Evolutionary conservation across 2,888 invertebrate genomes (phyloP).

Genomic region (Biston betularia): DNA sequence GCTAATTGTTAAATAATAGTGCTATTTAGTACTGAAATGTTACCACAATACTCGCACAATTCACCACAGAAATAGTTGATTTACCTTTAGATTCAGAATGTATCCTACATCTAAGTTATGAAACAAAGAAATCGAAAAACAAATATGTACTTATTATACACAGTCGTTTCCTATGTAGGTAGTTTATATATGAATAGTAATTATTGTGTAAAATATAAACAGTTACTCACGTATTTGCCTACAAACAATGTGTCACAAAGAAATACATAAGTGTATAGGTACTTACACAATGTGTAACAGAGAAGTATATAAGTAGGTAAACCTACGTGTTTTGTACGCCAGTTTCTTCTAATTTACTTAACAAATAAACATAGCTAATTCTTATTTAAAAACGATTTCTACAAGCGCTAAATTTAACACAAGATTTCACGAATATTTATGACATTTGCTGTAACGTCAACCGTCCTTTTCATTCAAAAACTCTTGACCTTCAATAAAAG

Average conservation of each 20-base stretch:
- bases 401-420: conserved; percentile 28
- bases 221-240: not conserved
- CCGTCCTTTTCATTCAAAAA: conserved; percentile 18
- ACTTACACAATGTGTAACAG: not conserved
- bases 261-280: not conserved
- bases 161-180: not conserved
- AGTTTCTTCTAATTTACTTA: conserved; percentile 22
- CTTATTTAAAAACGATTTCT: conserved; percentile 24
- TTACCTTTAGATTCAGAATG: not conserved
- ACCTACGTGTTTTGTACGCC: not conserved
- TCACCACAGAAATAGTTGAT: not conserved
- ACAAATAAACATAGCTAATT: conserved; percentile 13
- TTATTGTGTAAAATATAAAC: not conserved
- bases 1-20: conserved; percentile 1
- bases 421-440: conserved; percentile 22
- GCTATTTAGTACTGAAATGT: not conserved
- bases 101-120: not conserved
- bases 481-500: conserved; percentile 29
- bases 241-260: not conserved
- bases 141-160: conserved; percentile 7
- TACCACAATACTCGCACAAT: not conserved
- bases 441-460: conserved; percentile 22
- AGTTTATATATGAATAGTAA: not conserved
- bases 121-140: not conserved
- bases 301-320: conserved; percentile 3